Conservation (phyloP, 2,797 vertebrate species). For the Leuciscus waleckii region DNA sequence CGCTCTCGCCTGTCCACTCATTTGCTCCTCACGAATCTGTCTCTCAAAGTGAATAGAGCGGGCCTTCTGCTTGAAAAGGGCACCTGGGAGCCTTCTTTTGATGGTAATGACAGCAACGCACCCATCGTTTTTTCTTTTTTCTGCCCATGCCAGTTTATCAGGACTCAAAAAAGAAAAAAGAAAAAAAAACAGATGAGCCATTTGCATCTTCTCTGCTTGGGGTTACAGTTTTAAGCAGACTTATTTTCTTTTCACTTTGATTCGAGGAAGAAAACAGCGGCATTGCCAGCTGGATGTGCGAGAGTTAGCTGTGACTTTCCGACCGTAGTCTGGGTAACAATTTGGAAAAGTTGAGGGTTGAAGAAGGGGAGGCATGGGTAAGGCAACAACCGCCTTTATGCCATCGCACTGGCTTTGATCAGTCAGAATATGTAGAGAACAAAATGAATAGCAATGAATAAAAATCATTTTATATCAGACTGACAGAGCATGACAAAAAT, state of each 20-base stretch:
- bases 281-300: conserved; percentile 47
- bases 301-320: conserved; percentile 48
- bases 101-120: conserved; percentile 60
- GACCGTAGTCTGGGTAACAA: conserved; percentile 39
- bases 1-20: conserved; percentile 64
- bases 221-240: conserved; percentile 37
- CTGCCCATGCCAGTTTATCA: conserved; percentile 47
- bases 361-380: conserved; percentile 6
- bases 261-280: conserved; percentile 16
- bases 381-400: neutral
- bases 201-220: conserved; percentile 44
- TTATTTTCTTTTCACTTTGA: conserved; percentile 29
- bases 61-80: conserved; percentile 60
- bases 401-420: neutral
- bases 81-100: conserved; percentile 62
- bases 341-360: conserved; percentile 11
- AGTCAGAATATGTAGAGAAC: neutral
- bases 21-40: conserved; percentile 50
- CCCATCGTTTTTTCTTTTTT: conserved; percentile 31
- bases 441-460: neutral
- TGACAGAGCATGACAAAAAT: neutral
- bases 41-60: conserved; percentile 52
- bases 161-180: neutral
- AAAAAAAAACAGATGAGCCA: conserved; percentile 10
- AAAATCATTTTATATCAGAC: neutral